Conservation (phyloP, 2,888 invertebrate species). For the Oligia strigilis region DNA sequence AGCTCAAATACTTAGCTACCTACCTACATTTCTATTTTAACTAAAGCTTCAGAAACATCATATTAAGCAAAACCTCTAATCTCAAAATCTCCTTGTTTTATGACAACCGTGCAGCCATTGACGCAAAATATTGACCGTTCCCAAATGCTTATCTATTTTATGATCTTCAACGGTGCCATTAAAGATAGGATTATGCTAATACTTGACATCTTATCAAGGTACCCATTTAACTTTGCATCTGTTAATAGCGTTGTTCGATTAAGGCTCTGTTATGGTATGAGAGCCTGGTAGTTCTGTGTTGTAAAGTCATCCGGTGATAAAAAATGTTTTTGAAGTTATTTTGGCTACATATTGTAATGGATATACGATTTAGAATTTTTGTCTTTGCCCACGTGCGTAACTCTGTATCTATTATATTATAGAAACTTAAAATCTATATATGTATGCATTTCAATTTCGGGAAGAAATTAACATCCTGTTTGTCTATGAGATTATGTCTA, state of each 20-base stretch:
- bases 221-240: constrained; percentile 52
- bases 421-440: too few species aligned
- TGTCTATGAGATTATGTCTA: too few species aligned
- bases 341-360: background rate
- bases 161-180: constrained; percentile 43
- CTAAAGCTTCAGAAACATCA: background rate
- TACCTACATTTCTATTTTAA: background rate
- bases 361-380: background rate
- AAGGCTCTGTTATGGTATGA: constrained; percentile 17
- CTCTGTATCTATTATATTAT: too few species aligned
- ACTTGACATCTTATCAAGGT: constrained; percentile 51
- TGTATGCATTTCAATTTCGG: too few species aligned
- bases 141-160: constrained; percentile 43
- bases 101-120: constrained; percentile 30
- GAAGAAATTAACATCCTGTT: too few species aligned
- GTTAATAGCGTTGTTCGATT: constrained; percentile 51
- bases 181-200: constrained; percentile 63
- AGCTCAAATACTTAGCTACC: background rate
- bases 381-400: background rate
- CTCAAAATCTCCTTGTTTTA: constrained; percentile 28
- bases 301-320: constrained; percentile 4
- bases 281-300: constrained; percentile 30
- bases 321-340: background rate
- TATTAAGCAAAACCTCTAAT: background rate
- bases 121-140: constrained; percentile 42